Conservation (phyloP, 2,888 invertebrate genomes). For the Dusona sp. region DNA sequence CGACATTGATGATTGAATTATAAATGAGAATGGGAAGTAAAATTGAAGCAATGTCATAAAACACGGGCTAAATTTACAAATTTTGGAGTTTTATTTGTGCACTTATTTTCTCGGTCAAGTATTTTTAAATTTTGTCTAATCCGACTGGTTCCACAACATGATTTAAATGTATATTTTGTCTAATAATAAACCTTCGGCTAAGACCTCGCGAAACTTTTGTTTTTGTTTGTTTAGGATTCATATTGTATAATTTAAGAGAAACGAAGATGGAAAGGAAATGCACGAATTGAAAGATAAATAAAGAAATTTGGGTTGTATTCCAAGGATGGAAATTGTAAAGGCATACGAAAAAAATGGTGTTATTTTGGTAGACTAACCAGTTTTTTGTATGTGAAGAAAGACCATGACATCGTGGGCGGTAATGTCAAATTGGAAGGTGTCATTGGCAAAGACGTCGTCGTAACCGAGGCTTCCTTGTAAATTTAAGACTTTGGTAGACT, state of each 20-base stretch:
- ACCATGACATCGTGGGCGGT: conserved; percentile 98
- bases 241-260: not conserved
- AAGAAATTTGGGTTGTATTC: not conserved
- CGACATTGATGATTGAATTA: not conserved
- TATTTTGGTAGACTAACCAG: conserved; percentile 86
- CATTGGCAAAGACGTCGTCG: conserved; percentile 92
- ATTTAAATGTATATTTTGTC: not conserved
- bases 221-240: not conserved
- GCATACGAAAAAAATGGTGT: conserved; percentile 2
- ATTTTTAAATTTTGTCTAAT: not conserved
- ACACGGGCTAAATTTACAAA: not conserved
- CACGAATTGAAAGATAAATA: not conserved
- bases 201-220: not conserved
- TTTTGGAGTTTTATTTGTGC: not conserved
- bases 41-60: not conserved
- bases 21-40: not conserved
- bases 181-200: not conserved
- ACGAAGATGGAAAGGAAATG: not conserved
- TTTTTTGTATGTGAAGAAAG: conserved; percentile 99
- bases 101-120: not conserved
- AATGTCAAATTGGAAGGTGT: conserved; percentile 95
- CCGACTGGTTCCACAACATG: not conserved
- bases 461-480: conserved; percentile 89
- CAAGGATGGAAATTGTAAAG: not conserved
- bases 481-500: conserved; percentile 81